Evolutionary conservation across 1,140 invertebrate genomes (phyloP).

Genomic region (Homarus americanus): DNA sequence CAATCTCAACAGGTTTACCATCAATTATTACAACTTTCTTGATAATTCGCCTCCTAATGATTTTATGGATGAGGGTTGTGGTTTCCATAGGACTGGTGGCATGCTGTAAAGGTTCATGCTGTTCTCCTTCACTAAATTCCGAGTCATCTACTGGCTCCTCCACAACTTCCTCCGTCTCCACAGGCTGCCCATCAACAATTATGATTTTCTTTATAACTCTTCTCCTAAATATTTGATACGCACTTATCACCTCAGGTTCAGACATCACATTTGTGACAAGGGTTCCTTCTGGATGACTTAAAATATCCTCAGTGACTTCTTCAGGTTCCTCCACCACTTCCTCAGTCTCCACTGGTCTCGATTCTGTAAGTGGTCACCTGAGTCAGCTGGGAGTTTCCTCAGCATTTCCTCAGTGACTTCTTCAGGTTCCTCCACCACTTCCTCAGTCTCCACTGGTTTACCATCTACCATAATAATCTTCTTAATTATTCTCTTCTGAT

Average conservation of each 20-base stretch:
- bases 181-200: conserved; percentile 6
- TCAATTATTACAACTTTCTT: conserved; percentile 59
- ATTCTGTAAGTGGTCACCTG: background rate
- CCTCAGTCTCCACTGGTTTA: conserved; percentile 2
- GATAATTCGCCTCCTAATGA: conserved; percentile 15
- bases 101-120: conserved; percentile 27
- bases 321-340: too few species aligned
- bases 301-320: background rate
- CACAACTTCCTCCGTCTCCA: conserved; percentile 47
- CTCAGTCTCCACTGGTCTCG: too few species aligned
- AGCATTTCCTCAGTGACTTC: conserved; percentile 11
- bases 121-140: conserved; percentile 10
- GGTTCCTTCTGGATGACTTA: too few species aligned
- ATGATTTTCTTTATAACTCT: background rate
- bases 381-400: background rate
- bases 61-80: background rate
- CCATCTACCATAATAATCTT: conserved; percentile 22
- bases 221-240: conserved; percentile 2
- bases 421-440: conserved; percentile 32
- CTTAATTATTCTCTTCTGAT: conserved; percentile 82
- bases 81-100: conserved; percentile 11
- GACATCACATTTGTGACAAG: too few species aligned
- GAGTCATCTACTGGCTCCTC: conserved; percentile 1
- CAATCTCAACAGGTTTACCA: conserved; percentile 55
- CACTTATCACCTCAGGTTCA: conserved; percentile 38